Conservation (phyloP, 2,888 invertebrate species). For the Brenthis ino region DNA sequence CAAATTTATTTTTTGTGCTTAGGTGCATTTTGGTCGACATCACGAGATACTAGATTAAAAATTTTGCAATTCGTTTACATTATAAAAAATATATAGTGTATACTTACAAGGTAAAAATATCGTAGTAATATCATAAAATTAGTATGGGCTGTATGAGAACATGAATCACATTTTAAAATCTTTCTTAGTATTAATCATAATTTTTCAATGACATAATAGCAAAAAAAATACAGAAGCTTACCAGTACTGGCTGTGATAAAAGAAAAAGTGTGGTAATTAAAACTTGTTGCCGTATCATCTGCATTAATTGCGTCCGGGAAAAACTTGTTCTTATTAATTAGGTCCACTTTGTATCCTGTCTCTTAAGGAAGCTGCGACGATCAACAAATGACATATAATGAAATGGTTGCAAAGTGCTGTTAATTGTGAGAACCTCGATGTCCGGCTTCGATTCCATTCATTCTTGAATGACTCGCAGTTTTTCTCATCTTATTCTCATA, state of each 20-base stretch:
- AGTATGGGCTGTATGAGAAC: too few relatives aligned
- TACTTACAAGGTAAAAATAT: too few relatives aligned
- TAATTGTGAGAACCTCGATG: constrained; percentile 72
- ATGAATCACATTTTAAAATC: too few relatives aligned
- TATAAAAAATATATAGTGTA: too few relatives aligned
- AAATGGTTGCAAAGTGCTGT: constrained; percentile 38
- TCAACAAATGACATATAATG: constrained; percentile 25
- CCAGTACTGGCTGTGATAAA: neutral
- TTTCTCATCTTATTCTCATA: constrained; percentile 68
- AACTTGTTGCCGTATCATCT: constrained; percentile 21
- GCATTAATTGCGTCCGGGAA: constrained; percentile 50
- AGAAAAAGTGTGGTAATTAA: constrained; percentile 7
- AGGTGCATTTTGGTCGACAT: neutral
- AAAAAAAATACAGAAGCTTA: neutral
- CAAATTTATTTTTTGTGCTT: neutral
- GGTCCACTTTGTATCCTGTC: constrained; percentile 56
- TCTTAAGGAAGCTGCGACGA: constrained; percentile 55
- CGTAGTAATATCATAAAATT: too few relatives aligned
- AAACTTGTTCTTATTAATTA: constrained; percentile 51
- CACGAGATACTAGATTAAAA: neutral
- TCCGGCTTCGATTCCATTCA: constrained; percentile 75
- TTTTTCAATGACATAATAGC: too few relatives aligned
- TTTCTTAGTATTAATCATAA: too few relatives aligned
- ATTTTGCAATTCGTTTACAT: too few relatives aligned
- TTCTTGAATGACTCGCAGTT: constrained; percentile 67